Evolutionary conservation across 2,888 invertebrate genomes (phyloP), one percentile per base, ranked within the genome.

Genomic region (Drosophila rellima): DNA sequence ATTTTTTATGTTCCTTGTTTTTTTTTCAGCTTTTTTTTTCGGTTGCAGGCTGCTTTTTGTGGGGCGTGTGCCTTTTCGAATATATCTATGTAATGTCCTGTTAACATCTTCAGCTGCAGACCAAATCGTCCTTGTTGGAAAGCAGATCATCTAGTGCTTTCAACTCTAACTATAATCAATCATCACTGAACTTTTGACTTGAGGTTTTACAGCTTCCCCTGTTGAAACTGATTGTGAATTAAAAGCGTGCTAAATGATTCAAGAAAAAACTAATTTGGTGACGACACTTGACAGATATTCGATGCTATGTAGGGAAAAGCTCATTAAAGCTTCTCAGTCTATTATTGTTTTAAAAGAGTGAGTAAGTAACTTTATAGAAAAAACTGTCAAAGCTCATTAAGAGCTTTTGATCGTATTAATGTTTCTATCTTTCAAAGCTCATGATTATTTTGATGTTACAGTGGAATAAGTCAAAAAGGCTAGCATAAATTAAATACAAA

Each of bases 21-120:
- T 3, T 3, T 31, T 17, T 56, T 47, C n/a, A 44, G 33, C 37
- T 23, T 45, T 45, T 33, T 10, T 45, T 26, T 50, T 45, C 51
- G 18, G 40, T 40, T n/a, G 50, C 8, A 23, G 45, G 4, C 48
- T 13, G 11, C 29, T 31, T 4, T 51, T 52, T 15, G 35, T 55
- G 77, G 87, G 89, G 89, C 89, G 89, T 88, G 80, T 81, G 74
- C 74, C 47, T 45, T 63, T 48, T n/a, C n/a, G 33, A 5, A 13
- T n/a, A 2, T 35, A 5, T 81, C 55, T 67, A 48, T 40, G 55
- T 62, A n/a, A 35, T 70, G 82, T 88, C 75, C 81, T 84, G 88
- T 87, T 81, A 88, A 84, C 82, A 81, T 51, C 79, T 65, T 70
- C 48, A 17, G 18, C 23, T 56, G 13, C 20, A 26, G 11, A 2